Evolutionary conservation across 2,113 vertebrate species (phyloP), one percentile per base, ranked within the genome.

Genomic region (Phylloscopus whistleri): DNA sequence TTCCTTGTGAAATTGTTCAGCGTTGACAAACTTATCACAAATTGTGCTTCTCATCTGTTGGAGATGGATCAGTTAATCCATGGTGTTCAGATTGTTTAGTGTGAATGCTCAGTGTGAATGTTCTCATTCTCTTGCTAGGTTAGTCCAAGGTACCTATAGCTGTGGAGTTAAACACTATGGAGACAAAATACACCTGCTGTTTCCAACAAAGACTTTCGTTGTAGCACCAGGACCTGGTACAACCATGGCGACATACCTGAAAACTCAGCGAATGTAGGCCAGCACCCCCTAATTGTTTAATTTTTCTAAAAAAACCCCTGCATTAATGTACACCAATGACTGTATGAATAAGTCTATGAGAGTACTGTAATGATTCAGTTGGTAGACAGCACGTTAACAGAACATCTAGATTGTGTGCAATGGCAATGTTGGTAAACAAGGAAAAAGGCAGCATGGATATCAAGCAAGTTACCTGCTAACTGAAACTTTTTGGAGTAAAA

Each of bases 1-100:
- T 93, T 94, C 51, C 30, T 93, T 9, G 49, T 74, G 60, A 96
- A 95, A 87, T 63, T 90, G 21, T 77, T 88, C 70, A 70, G 20
- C 49, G 64, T 66, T 76, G 46, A 35, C 37, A 94, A 51, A 73
- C 7, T 64, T 89, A 64, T 52, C 46, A 44, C 21, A 87, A 13
- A 4, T 68, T 13, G 24, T 48, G 39, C 35, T 82, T 85, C 51
- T 43, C 18, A 66, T 7, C 28, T 4, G 1, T 46, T 88, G 23
- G 53, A 86, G 43, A 68, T 49, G n/a, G 55, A 76, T 90, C 58
- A 80, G n/a, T 68, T 76, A 90, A 87, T 79, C 49, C 39, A 12
- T 58, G 49, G 8, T 53, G 31, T 73, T 55, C 55, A 83, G 39
- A 82, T 2, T 51, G 24, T 43, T 43, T 17, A 51, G 35, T 35